phyloP scores from a whole-genome alignment of 2,797 vertebrate genomes.

The Bryconaethiops microstoma region DNA sequence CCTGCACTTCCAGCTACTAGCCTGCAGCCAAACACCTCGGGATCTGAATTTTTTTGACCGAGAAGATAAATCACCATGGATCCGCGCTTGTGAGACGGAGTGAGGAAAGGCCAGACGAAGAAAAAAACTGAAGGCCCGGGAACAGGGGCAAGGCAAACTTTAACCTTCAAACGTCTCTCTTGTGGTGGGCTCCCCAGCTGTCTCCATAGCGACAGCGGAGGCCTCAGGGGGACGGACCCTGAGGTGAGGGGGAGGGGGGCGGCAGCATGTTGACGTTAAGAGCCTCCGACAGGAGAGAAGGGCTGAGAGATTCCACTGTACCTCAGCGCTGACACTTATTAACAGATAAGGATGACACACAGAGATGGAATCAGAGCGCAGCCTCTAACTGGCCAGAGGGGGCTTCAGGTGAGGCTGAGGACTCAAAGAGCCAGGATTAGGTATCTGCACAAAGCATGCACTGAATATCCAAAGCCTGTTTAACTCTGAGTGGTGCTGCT shows the following conservation, averaged over 20 bases:
- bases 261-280: constrained; percentile 72
- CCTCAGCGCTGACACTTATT: constrained; percentile 65
- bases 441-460: neutral
- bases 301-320: constrained; percentile 68
- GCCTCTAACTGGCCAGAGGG: constrained; percentile 1
- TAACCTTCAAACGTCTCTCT: constrained; percentile 73
- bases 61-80: neutral
- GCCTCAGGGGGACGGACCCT: constrained; percentile 70
- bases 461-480: neutral
- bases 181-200: constrained; percentile 62
- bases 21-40: neutral
- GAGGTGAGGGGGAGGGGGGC: constrained; percentile 55
- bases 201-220: constrained; percentile 78
- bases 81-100: neutral
- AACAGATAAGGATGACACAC: constrained; percentile 58
- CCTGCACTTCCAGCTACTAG: neutral
- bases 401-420: neutral
- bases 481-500: neutral
- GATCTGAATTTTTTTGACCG: neutral
- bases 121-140: constrained; percentile 33
- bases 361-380: constrained; percentile 28
- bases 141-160: constrained; percentile 69
- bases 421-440: neutral
- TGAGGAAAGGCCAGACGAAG: neutral
- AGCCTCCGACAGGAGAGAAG: constrained; percentile 69